phyloP scores from a whole-genome alignment of 2,797 vertebrate species.

The Ataeniobius toweri region DNA sequence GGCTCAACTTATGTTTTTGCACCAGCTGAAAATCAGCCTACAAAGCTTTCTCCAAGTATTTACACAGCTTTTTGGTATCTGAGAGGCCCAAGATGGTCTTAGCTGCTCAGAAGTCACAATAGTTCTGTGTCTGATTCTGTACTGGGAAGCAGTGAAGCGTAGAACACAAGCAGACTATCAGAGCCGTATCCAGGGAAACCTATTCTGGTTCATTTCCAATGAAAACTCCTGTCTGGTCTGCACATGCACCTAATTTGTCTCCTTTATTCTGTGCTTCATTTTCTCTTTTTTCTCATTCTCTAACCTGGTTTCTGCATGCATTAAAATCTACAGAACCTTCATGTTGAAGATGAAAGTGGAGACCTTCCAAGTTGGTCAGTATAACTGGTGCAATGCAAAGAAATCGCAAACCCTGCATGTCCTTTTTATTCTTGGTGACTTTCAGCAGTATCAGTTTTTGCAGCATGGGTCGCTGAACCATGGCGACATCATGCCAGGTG shows the following conservation, averaged over 20 bases:
- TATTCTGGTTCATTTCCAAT: slow-evolving; percentile 1
- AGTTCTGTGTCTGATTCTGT: not conserved
- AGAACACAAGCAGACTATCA: not conserved
- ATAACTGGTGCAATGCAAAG: no score
- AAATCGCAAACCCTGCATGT: no score
- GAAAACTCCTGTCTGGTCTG: not conserved
- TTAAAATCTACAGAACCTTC: no score
- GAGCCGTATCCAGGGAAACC: not conserved
- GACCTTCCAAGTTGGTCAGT: no score
- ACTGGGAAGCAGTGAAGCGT: not conserved
- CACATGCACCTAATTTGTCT: no score
- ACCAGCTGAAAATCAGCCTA: slow-evolving; percentile 1
- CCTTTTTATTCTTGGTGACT: no score
- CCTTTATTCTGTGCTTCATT: not conserved
- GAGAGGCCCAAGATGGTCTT: not conserved
- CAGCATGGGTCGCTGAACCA: no score
- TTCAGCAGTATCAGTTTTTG: no score
- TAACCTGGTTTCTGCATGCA: not conserved
- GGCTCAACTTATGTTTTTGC: not conserved
- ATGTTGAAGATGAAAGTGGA: no score
- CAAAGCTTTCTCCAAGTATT: slow-evolving; percentile 1
- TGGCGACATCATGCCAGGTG: no score
- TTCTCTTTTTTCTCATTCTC: not conserved
- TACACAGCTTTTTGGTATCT: not conserved
- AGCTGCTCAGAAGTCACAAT: no score